Evolutionary conservation across 2,888 invertebrate genomes (phyloP), one percentile per base, ranked within the genome.

Genomic region (Aradus depressus): DNA sequence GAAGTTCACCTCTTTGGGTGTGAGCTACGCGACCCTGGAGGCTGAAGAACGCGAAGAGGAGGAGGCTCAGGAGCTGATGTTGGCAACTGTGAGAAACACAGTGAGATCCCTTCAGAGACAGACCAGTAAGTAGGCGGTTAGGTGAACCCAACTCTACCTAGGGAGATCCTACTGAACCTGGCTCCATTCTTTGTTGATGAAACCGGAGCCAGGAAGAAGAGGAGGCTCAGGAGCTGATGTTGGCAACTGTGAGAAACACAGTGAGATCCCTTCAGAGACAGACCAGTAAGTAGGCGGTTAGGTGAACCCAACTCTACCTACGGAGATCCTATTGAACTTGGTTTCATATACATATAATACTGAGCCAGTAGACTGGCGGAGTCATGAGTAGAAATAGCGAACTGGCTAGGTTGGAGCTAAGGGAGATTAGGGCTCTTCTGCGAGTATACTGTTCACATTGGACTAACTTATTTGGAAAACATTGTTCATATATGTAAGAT

Each of bases 1-100:
- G 16, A 68, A 67, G 54, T 62, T 61, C 50, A 68, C 66, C 1
- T 57, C 62, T 3, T 19, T 52, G 10, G 68, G 68, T 2, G 63
- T 65, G 43, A 60, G 57, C 0, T 49, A 63, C 12, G 44, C 55
- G 4, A 43, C 55, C 2, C 39, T 64, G 0, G 60, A 64, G 39
- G 47, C 53, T 25, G 55, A 60, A 37, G 39, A 59, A 35, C 54
- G 53, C 4, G 54, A 48, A 16, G 34, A 53, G 18, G 35, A 53
- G 18, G 54, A 61, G 50, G 62, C 61, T 23, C 47, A 53, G 2
- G 44, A 58, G 3, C 56, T 56, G 4, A 67, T 67, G 65, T 55
- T 58, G 1, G 22, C 58, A 3, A 56, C 61, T 3, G 63, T 67
- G 38, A 59, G 55, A 21, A 48, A 52, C 6, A 57, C 38, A 0